A percentile compares a stretch with the other conserved stretches of the same genome.
Evolutionary conservation across 2,113 vertebrate species (phyloP).

Genomic region (Phycodurus eques): DNA sequence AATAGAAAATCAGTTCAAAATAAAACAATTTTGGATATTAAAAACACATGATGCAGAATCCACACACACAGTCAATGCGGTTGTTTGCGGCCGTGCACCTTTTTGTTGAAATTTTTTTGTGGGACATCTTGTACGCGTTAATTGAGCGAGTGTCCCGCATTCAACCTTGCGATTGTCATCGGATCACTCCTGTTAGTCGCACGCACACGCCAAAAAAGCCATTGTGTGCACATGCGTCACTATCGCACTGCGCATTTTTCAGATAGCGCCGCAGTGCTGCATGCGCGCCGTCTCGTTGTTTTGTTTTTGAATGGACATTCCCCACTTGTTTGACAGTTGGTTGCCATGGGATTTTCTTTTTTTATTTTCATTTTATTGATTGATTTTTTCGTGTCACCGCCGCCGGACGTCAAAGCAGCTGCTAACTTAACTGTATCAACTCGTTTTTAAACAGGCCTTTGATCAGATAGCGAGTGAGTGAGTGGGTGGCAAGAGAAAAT

Average conservation of each 20-base stretch:
- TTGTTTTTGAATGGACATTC: background rate
- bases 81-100: background rate
- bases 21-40: too few relatives aligned
- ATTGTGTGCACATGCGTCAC: background rate
- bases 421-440: background rate
- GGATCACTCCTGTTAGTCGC: background rate
- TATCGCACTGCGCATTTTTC: background rate
- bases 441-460: background rate
- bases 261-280: constrained; percentile 1
- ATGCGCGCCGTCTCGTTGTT: too few relatives aligned
- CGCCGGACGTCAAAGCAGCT: background rate
- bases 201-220: background rate
- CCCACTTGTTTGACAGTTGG: background rate
- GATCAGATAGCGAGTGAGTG: background rate
- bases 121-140: background rate
- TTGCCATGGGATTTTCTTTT: background rate
- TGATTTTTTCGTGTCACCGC: background rate
- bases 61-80: too few relatives aligned
- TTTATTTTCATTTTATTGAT: background rate
- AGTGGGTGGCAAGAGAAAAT: background rate
- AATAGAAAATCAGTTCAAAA: too few relatives aligned
- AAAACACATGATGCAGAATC: too few relatives aligned
- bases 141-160: background rate
- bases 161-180: background rate
- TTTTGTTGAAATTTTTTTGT: background rate